These are phyloP conservation scores for Astyanax mexicanus DNA, from an alignment of 2,797 vertebrate species.

Conservation along the genomic window DNA sequence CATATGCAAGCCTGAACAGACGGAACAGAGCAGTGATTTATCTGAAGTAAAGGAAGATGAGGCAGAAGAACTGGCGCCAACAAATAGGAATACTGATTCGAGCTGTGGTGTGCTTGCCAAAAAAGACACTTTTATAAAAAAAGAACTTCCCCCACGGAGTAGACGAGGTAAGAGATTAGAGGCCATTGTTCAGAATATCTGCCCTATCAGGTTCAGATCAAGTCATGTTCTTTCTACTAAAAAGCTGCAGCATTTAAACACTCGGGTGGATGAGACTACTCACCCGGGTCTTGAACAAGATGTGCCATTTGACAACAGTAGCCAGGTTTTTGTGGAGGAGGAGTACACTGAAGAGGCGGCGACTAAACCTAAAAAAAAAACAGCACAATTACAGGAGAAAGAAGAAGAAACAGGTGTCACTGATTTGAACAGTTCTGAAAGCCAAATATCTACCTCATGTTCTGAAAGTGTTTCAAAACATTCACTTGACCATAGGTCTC, in stretches of 20 bases:
- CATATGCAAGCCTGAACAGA: constrained; percentile 25
- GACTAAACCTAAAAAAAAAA: constrained; percentile 55
- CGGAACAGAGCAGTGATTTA: constrained; percentile 59
- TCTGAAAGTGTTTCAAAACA: constrained; percentile 61
- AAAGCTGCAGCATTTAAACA: constrained; percentile 56
- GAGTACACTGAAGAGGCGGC: constrained; percentile 30
- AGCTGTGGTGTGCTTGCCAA: constrained; percentile 63
- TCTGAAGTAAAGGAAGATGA: constrained; percentile 55
- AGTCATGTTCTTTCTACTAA: constrained; percentile 62
- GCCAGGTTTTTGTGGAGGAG: constrained; percentile 34
- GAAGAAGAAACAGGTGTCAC: constrained; percentile 53
- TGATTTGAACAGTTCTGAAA: constrained; percentile 54
- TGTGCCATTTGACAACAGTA: constrained; percentile 17
- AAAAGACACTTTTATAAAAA: constrained; percentile 65
- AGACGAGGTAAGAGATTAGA: constrained; percentile 75
- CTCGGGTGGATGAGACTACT: constrained; percentile 29
- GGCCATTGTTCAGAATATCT: constrained; percentile 80
- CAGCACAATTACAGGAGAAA: constrained; percentile 48
- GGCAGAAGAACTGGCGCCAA: constrained; percentile 43
- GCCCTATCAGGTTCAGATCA: constrained; percentile 72
- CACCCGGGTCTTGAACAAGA: constrained; percentile 24
- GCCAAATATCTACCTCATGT: constrained; percentile 76
- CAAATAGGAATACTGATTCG: constrained; percentile 52
- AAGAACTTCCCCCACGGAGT: constrained; percentile 71
- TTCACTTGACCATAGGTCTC: constrained; percentile 50